phyloP scores from a whole-genome alignment of 2,113 vertebrate species.

The Atherinomorus stipes region DNA sequence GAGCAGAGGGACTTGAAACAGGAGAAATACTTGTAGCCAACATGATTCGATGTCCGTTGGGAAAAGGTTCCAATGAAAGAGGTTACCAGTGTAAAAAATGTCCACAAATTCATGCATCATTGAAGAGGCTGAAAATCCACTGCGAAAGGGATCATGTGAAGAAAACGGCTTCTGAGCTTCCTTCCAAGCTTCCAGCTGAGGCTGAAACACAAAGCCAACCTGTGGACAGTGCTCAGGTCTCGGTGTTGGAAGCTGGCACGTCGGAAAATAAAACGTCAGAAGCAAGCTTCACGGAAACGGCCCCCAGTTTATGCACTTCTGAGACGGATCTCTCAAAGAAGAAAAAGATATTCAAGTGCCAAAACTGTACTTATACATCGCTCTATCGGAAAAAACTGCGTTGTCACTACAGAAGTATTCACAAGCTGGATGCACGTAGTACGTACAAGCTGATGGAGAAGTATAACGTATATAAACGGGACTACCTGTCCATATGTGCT shows the following conservation, averaged over 20 bases:
- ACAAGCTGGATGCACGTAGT: slow-evolving; percentile 41
- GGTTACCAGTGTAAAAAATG: slow-evolving; percentile 90
- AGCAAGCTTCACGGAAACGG: slow-evolving; percentile 39
- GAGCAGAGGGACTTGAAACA: slow-evolving; percentile 87
- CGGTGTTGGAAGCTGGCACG: slow-evolving; percentile 78
- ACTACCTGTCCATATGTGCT: slow-evolving; percentile 41
- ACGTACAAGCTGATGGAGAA: slow-evolving; percentile 36
- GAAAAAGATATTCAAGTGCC: slow-evolving; percentile 11
- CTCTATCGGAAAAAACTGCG: slow-evolving; percentile 38
- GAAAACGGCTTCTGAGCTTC: slow-evolving; percentile 73
- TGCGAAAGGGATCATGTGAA: slow-evolving; percentile 82
- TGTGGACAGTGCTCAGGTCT: slow-evolving; percentile 60
- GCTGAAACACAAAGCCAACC: slow-evolving; percentile 65
- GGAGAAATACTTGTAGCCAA: slow-evolving; percentile 81
- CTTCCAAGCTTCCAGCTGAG: slow-evolving; percentile 70
- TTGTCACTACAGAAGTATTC: slow-evolving; percentile 51
- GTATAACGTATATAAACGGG: slow-evolving; percentile 44
- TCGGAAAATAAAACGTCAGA: slow-evolving; percentile 77
- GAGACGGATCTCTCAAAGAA: background rate
- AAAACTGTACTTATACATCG: slow-evolving; percentile 48
- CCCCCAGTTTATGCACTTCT: background rate
- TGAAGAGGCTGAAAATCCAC: slow-evolving; percentile 87
- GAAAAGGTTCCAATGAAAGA: slow-evolving; percentile 82
- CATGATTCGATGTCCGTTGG: slow-evolving; percentile 74
- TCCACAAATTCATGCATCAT: slow-evolving; percentile 83